Evolutionary conservation across 2,797 vertebrate species (phyloP).

Genomic region (Dallia pectoralis): DNA sequence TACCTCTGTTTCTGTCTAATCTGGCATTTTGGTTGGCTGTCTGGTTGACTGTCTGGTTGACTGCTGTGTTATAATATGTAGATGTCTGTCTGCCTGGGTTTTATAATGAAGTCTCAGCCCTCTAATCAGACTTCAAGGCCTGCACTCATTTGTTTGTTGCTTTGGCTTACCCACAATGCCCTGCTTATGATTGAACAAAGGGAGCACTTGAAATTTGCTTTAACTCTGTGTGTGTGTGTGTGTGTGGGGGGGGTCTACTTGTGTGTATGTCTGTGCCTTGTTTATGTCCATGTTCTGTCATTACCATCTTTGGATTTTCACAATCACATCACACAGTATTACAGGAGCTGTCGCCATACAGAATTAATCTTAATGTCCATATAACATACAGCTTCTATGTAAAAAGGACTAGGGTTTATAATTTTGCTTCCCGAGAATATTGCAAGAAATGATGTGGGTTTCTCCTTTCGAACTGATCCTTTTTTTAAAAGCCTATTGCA

Average conservation of each 20-base stretch:
- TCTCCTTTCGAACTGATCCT: no score
- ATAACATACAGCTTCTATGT: not conserved
- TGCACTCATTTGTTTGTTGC: constrained; percentile 2
- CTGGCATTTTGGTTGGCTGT: not conserved
- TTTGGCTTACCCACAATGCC: constrained; percentile 10
- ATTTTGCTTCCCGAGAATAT: no score
- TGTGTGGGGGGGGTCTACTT: not conserved
- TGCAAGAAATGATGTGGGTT: no score
- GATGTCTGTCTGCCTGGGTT: not conserved
- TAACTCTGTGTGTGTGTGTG: not conserved
- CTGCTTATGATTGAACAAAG: not conserved
- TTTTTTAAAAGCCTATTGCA: no score
- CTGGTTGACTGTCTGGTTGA: not conserved
- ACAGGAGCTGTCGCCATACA: not conserved
- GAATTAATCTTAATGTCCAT: not conserved
- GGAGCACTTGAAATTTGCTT: not conserved
- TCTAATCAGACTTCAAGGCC: constrained; percentile 10
- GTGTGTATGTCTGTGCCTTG: not conserved
- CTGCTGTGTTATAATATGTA: not conserved
- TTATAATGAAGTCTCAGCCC: not conserved
- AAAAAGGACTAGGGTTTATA: not conserved
- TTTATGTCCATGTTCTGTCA: not conserved
- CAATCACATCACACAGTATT: not conserved
- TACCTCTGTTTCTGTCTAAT: not conserved
- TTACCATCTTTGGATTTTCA: not conserved